A percentile compares a stretch with the other conserved stretches of the same genome.
phyloP scores from a whole-genome alignment of 2,797 vertebrate genomes.

The Orestias chungarensis region DNA sequence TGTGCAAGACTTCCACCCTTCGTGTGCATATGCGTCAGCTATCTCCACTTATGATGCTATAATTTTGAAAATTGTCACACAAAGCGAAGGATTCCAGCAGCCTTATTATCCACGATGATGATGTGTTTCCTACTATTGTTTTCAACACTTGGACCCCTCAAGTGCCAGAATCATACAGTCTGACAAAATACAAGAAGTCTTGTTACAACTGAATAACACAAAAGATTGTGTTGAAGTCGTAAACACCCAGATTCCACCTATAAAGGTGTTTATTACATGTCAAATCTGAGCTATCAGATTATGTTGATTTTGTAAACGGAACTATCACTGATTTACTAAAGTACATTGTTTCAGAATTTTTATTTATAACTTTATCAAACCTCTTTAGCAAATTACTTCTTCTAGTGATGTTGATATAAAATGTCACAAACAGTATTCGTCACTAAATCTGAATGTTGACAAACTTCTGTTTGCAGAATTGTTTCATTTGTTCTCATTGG shows the following conservation, averaged over 20 bases:
- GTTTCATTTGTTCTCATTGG: not conserved
- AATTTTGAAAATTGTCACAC: conserved; percentile 1
- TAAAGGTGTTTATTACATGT: not conserved
- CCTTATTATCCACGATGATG: not conserved
- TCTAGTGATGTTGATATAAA: not conserved
- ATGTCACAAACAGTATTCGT: not conserved
- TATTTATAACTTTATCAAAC: not conserved
- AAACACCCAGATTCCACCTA: not conserved
- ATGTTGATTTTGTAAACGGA: not conserved
- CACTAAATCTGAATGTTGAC: not conserved
- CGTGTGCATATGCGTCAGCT: not conserved
- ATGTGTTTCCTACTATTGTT: not conserved
- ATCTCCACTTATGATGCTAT: not conserved
- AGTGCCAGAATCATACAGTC: not conserved
- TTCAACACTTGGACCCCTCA: not conserved
- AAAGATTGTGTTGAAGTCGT: not conserved
- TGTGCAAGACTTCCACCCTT: not conserved
- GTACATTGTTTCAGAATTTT: not conserved
- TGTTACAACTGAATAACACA: not conserved
- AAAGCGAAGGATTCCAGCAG: not conserved
- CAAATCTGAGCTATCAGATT: not conserved
- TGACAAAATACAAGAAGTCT: not conserved
- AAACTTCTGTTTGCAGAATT: not conserved
- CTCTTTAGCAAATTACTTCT: not conserved
- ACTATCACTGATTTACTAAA: no score